Percentiles rank a stretch among this genome's conserved stretches.
Conservation (phyloP, 2,113 vertebrate species). For the Grus americana region DNA sequence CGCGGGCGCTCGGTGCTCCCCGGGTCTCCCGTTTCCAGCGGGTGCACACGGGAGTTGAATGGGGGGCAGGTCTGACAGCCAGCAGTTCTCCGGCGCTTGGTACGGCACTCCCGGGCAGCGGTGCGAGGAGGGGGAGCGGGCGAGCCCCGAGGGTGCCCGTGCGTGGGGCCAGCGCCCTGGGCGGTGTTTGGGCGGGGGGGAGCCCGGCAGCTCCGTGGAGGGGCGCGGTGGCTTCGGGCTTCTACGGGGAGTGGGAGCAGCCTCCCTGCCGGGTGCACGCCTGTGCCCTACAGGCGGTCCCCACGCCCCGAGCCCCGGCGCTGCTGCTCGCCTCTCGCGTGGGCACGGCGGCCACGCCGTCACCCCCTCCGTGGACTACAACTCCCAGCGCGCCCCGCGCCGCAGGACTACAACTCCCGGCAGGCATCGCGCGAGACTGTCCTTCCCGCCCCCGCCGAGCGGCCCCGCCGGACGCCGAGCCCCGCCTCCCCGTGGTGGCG, state of each 20-base stretch:
- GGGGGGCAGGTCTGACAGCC: background rate
- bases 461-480: rapidly evolving
- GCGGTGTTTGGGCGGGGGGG: no score
- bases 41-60: no score
- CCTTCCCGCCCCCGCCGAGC: rapidly evolving
- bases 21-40: background rate
- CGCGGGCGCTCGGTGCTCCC: background rate
- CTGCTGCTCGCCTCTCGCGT: no score
- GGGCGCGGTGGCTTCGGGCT: no score
- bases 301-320: no score
- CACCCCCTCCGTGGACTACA: rapidly evolving
- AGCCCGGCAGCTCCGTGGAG: no score
- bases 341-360: rapidly evolving
- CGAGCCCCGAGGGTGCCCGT: no score
- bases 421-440: rapidly evolving
- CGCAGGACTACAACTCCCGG: background rate
- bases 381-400: background rate
- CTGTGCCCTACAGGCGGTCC: no score
- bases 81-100: background rate
- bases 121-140: background rate
- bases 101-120: no score
- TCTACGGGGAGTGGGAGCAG: no score
- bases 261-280: no score
- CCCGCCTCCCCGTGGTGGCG: rapidly evolving
- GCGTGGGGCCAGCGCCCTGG: no score